phyloP scores from a whole-genome alignment of 2,797 vertebrate species.

The Scolopax bukidnonensis region DNA sequence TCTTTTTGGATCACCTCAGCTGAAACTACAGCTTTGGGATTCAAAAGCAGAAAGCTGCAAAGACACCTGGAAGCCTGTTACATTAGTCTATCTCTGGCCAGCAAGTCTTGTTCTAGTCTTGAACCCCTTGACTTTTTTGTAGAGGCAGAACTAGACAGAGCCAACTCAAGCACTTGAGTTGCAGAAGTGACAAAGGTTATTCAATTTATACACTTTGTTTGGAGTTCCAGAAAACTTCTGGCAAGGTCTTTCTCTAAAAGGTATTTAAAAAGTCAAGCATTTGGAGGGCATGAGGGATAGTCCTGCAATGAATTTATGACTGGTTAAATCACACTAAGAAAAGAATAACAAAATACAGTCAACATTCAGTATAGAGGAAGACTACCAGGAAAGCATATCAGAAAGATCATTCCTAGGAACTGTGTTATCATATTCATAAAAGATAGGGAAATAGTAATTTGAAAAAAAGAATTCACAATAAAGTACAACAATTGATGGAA shows the following conservation, averaged over 20 bases:
- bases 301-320: not conserved
- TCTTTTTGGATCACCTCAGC: not conserved
- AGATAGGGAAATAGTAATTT: not conserved
- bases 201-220: not conserved
- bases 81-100: not conserved
- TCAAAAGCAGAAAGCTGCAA: not conserved
- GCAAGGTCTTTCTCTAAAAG: not conserved
- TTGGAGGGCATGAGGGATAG: not conserved
- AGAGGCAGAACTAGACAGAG: not conserved
- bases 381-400: not conserved
- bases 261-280: not conserved
- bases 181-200: not conserved
- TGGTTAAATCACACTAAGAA: not conserved
- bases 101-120: rapidly evolving
- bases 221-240: not conserved
- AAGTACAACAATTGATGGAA: not conserved
- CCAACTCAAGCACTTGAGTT: not conserved
- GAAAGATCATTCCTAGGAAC: not conserved
- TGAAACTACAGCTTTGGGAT: not conserved
- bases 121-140: not conserved
- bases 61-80: not conserved
- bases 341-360: not conserved
- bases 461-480: not conserved
- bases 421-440: not conserved
- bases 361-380: not conserved